A percentile compares a stretch with the other conserved stretches of the same genome.
These are phyloP conservation scores for Catocala sponsa DNA, from an alignment of 2,888 invertebrate genomes.

Conservation along the genomic window DNA sequence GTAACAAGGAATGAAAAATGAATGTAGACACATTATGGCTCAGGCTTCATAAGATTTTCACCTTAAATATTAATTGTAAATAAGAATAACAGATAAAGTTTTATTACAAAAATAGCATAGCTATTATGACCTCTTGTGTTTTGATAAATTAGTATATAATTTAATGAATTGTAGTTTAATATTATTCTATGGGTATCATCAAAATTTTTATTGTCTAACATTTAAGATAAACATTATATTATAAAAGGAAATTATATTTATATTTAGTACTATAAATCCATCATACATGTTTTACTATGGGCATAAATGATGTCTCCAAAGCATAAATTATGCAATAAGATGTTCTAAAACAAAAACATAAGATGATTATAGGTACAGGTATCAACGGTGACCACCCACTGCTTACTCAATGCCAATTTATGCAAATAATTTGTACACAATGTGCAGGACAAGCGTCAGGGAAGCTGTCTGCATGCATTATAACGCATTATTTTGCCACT, in stretches of 20 bases:
- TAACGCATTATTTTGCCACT: slow-evolving; percentile 39
- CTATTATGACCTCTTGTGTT: too few relatives aligned
- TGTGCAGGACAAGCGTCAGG: slow-evolving; percentile 43
- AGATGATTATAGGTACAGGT: slow-evolving; percentile 45
- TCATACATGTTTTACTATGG: neutral
- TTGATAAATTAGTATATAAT: too few relatives aligned
- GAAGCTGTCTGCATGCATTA: slow-evolving; percentile 50
- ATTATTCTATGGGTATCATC: too few relatives aligned
- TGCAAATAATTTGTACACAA: slow-evolving; percentile 64
- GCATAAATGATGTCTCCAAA: neutral
- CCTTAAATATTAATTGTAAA: too few relatives aligned
- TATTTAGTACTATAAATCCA: neutral
- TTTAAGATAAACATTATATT: too few relatives aligned
- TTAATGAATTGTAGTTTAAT: too few relatives aligned
- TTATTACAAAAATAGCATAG: too few relatives aligned
- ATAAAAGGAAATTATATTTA: neutral
- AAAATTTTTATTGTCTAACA: too few relatives aligned
- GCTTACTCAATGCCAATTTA: slow-evolving; percentile 61
- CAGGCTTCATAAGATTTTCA: too few relatives aligned
- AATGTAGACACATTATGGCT: too few relatives aligned
- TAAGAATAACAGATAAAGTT: too few relatives aligned
- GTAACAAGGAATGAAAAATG: too few relatives aligned
- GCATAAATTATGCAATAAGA: neutral
- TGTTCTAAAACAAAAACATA: slow-evolving; percentile 45
- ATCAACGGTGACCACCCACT: slow-evolving; percentile 48